Evolutionary conservation across 2,797 vertebrate species (phyloP), one percentile per base, ranked within the genome.

Genomic region (Coilia nasus): DNA sequence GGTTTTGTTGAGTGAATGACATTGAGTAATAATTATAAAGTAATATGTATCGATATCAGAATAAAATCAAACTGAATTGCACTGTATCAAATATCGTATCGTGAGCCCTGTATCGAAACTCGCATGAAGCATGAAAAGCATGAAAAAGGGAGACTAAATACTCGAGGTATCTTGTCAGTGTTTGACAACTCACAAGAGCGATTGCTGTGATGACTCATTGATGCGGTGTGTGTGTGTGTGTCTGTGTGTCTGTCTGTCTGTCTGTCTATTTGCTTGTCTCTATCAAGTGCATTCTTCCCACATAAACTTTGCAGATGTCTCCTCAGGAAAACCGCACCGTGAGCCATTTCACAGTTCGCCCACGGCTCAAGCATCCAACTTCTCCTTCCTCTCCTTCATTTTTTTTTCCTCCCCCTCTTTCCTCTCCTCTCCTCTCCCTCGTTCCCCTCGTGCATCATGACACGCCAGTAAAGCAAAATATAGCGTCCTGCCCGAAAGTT

Each of bases 281-380:
- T 64, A 64, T 64, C 23, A 3, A 12, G 62, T 25, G 23, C 62
- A 64, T 64, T 64, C 5, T 64, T 64, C 28, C 62, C 62, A 64
- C 23, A 64, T 64, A 25, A 64, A 28, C 62, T 64, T 14, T 64
- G 62, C 62, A 64, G 62, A 64, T 64, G 62, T 64, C 62, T 64
- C 62, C 14, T 28, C 62, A 64, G 62, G 62, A 64, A 64, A 64
- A 64, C 62, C 62, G 1, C 23, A 12, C 28, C 23, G 62, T 28
- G 2, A 25, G 62, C 62, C 23, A 64, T 64, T 64, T 64, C 62
- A 64, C 62, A 25, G 62, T 11, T 56, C 54, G 10, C 54, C 54
- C 54, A 56, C 17, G 12, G 54, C 54, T 64, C 62, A 28, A 25
- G 9, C 62, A 64, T 64, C 62, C 62, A 64, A 25, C 62, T 64